Evolutionary conservation across 2,113 vertebrate genomes (phyloP), one percentile per base, ranked within the genome.

Genomic region (Tragelaphus strepsiceros): DNA sequence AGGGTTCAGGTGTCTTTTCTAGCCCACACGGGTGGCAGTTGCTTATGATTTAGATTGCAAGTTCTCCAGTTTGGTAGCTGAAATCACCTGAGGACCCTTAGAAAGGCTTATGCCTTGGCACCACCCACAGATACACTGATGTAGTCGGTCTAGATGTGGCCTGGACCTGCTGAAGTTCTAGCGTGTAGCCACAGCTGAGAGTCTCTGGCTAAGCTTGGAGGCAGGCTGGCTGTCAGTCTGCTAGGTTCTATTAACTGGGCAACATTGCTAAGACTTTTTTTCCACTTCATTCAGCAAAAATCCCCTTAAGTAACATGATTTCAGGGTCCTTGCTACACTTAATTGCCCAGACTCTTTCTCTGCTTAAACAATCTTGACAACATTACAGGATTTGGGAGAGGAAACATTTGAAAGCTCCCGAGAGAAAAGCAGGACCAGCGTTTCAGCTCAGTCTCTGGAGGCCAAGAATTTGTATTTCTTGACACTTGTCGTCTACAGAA

Each of bases 221-320:
- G 14, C 61, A 53, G 51, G n/a, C 17, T 94, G 54, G 13, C 43
- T 56, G 19, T 35, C 17, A 43, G 13, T 80, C 90, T 53, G 71
- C 81, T 58, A 81, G 32, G 51, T 90, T 92, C 89, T 17, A 1
- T 84, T 87, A 19, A 19, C 54, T 54, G 56, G 54, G 39, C 16
- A 77, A n/a, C 32, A 83, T 1, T 35, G 43, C 58, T 6, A 30
- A 74, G 58, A 26, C 16, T 51, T 2, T 54, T 82, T 91, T 93
- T n/a, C 51, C 7, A 81, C 24, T 96, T 95, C 39, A 67, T 64
- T 89, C 89, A 54, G n/a, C 71, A 96, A 88, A 94, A 87, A 49
- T 62, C 88, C 43, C 35, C 62, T 59, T 43, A n/a, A 32, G 35
- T 90, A 91, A 85, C 6, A 46, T 82, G 78, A 88, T 85, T 58